These are phyloP conservation scores for Ginglymostoma cirratum DNA, from an alignment of 2,113 vertebrate species.

Conservation along the genomic window DNA sequence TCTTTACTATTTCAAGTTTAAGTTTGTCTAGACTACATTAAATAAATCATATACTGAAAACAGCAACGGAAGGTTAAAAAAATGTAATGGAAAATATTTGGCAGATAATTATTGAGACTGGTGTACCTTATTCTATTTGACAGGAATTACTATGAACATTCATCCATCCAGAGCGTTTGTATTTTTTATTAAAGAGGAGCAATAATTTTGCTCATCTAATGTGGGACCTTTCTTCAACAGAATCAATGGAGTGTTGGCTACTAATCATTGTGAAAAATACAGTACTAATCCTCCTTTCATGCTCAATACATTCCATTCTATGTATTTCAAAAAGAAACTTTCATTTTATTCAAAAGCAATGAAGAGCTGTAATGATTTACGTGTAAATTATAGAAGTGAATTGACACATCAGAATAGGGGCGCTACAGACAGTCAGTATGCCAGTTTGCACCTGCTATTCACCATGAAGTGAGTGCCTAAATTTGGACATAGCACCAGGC, in stretches of 20 bases:
- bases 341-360: conserved; percentile 10
- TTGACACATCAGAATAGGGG: neutral
- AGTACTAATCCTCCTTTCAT: neutral
- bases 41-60: neutral
- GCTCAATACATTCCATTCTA: neutral
- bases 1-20: neutral
- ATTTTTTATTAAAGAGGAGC: no score
- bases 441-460: neutral
- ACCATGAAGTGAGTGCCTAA: neutral
- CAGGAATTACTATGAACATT: neutral
- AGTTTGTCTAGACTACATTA: neutral
- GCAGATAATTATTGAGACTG: neutral
- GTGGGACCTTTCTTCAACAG: neutral
- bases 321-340: neutral
- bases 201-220: neutral
- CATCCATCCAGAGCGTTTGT: neutral
- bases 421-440: neutral
- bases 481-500: neutral
- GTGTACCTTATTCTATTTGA: neutral
- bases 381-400: neutral
- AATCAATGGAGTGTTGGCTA: neutral
- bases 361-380: neutral
- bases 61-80: neutral
- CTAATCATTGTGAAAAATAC: neutral
- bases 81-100: neutral